phyloP scores from a whole-genome alignment of 2,113 vertebrate species.

The Misgurnus anguillicaudatus region DNA sequence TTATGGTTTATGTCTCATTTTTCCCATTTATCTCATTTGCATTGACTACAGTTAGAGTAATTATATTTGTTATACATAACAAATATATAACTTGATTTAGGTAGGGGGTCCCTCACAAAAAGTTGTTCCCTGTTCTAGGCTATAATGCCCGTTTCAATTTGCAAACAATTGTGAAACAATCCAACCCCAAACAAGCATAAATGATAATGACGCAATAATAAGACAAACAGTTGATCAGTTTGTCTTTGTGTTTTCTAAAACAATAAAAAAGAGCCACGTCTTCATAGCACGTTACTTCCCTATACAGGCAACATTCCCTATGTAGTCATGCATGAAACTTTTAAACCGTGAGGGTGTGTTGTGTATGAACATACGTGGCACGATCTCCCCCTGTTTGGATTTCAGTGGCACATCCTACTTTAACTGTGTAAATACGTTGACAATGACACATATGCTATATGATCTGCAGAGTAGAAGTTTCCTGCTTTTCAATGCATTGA shows the following conservation, averaged over 20 bases:
- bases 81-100: too few relatives aligned
- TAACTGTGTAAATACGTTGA: background rate
- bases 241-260: background rate
- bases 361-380: background rate
- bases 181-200: background rate
- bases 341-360: background rate
- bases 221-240: background rate
- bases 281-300: background rate
- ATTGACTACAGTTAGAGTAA: too few relatives aligned
- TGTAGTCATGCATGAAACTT: background rate
- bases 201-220: too few relatives aligned
- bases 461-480: background rate
- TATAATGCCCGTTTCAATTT: too few relatives aligned
- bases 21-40: too few relatives aligned
- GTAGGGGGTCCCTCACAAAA: too few relatives aligned
- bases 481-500: background rate
- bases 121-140: too few relatives aligned
- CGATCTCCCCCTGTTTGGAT: background rate
- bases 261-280: background rate
- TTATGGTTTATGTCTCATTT: too few relatives aligned
- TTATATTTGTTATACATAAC: too few relatives aligned
- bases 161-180: background rate
- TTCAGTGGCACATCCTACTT: background rate
- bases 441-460: background rate
- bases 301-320: background rate